Base-by-base conservation (phyloP, 1,140 invertebrate species). In the Triops cancriformis region DNA sequence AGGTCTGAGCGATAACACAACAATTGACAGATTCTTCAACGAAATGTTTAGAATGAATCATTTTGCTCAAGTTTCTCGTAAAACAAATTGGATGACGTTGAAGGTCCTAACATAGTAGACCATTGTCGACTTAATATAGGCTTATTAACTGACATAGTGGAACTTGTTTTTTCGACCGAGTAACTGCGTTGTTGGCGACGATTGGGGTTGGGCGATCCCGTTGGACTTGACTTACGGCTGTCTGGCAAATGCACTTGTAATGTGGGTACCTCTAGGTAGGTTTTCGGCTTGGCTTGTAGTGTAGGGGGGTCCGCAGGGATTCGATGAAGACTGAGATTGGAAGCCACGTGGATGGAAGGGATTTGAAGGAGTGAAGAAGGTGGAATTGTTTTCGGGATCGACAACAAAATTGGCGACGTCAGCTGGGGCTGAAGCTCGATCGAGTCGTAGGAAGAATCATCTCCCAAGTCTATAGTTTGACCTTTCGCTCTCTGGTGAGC, bases 401-500 rank as follows among this genome's bases (percentile, higher is more conserved):
- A 64, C 51, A 18, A 5, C 6, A 4, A 18, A 64, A n/a, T n/a
- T 64, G 51, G 31, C 7, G 31, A 7, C 31, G 31, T 64, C 51
- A 23, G 51, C 14, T 64, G n/a, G 6, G 51, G 23, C 18, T 64
- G n/a, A 64, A 23, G 7, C 23, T 64, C 51, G 11, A 76, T 23
- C 12, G 75, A 76, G 11, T 18, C 45, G 14, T 43, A 45, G 28
- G 26, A 76, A 23, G 41, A 41, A 31, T 78, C 74, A 28, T 78
- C 64, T 6, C 26, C 64, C 43, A 73, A 37, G 41, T 79, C 78
- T 37, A 79, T 73, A 0, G 78, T 79, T 26, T 75, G 74, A 1
- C 78, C 78, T 42, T 79, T 79, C 31, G 75, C 75, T 51, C 78
- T 75, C 31, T 64, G 64, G 42, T 78, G 72, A 23, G 76, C 76